Conservation (phyloP, 2,113 vertebrate species). For the Mirza zaza region DNA sequence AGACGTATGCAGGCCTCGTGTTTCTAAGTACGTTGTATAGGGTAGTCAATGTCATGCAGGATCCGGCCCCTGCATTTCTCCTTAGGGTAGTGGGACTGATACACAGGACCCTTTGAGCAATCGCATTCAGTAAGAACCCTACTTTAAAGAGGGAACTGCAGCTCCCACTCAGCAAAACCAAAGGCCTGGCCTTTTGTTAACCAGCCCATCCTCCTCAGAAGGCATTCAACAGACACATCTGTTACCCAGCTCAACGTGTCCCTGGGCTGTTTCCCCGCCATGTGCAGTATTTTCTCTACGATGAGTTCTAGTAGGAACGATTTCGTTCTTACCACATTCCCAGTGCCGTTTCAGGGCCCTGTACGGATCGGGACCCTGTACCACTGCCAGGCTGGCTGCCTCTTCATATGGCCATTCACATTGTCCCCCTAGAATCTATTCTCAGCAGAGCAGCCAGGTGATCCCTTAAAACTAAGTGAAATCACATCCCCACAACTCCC, state of each 20-base stretch:
- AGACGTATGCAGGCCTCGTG: slow-evolving; percentile 25
- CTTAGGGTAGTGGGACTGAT: not conserved
- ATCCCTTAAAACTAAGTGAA: not conserved
- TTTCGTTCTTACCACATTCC: not conserved
- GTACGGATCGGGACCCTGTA: not conserved
- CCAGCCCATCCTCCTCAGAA: not conserved
- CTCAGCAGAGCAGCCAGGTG: not conserved
- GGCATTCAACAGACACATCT: not conserved
- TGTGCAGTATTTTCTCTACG: not conserved
- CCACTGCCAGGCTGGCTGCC: not conserved
- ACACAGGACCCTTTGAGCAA: not conserved
- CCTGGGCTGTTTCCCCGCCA: not conserved
- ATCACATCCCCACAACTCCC: not conserved
- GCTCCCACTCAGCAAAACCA: not conserved
- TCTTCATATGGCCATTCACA: not conserved
- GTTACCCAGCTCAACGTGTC: not conserved
- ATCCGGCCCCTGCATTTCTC: not conserved
- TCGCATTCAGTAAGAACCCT: not conserved
- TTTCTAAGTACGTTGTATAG: not conserved
- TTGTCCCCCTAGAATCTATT: not conserved
- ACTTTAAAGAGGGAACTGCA: not conserved
- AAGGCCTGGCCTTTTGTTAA: not conserved
- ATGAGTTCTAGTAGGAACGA: not conserved
- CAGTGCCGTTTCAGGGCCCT: not conserved
- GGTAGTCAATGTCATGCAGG: not conserved